Evolutionary conservation across 2,797 vertebrate genomes (phyloP).

Genomic region (Galagoides demidoff): DNA sequence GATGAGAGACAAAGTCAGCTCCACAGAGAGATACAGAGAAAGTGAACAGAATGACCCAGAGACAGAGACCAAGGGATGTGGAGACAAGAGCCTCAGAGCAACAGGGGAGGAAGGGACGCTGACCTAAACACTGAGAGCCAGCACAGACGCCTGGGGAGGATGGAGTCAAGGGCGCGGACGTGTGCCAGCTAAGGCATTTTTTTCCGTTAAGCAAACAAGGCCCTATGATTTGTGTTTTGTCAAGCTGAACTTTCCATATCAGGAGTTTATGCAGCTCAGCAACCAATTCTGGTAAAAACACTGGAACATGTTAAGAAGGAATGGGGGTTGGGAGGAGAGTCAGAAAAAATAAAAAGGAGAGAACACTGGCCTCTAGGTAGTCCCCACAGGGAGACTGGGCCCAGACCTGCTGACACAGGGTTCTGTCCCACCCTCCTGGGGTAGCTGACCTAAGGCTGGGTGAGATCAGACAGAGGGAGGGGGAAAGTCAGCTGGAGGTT

Average conservation of each 20-base stretch:
- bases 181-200: neutral
- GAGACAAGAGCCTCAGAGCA: neutral
- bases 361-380: neutral
- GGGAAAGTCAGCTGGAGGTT: too few species aligned
- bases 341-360: neutral
- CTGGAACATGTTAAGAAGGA: neutral
- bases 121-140: too few species aligned
- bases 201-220: neutral
- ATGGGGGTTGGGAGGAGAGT: neutral
- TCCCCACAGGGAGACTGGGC: accelerated
- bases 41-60: neutral
- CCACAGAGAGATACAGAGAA: neutral
- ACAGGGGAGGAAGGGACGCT: neutral
- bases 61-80: neutral
- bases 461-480: too few species aligned
- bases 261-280: neutral
- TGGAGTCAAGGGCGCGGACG: too few species aligned
- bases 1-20: neutral
- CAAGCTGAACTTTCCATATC: neutral
- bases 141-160: neutral
- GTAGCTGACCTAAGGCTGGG: neutral
- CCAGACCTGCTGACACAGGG: neutral
- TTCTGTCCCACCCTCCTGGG: neutral
- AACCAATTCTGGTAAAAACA: slow-evolving; percentile 22
- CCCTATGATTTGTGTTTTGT: neutral